Evolutionary conservation across 1,140 invertebrate species (phyloP), one percentile per base, ranked within the genome.

Genomic region (Drosophila repletoides): DNA sequence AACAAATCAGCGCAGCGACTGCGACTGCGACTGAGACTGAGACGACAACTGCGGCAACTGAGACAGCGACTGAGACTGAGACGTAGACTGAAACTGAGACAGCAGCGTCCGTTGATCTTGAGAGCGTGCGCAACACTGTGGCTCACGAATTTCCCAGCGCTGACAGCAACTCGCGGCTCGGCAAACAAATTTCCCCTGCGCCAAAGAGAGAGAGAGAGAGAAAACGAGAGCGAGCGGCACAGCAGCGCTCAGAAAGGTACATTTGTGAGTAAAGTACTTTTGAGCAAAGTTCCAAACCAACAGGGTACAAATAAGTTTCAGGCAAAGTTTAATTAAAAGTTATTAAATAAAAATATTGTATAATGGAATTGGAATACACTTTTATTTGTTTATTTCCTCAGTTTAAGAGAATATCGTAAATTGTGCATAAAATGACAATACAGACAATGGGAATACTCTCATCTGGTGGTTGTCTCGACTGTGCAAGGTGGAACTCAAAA

Each of bases 51-150:
- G n/a, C n/a, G n/a, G n/a, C n/a, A n/a, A n/a, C 69, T 15, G 31
- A 41, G 60, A 65, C 29, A 28, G 24, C 5, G 21, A 68, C 67
- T 49, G 40, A 53, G 31, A 34, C 17, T 5, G 19, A 17, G 28
- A 28, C 45, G 5, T 14, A 12, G 28, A 4, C 29, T 14, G 58
- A n/a, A n/a, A 33, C 40, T 15, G 58, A 12, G 58, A 46, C 28
- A 17, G 40, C 53, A 31, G 55, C 66, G 66, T 69, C 66, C 60
- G 66, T 69, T 56, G 66, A 69, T 69, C 66, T 69, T 69, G 60
- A 69, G 66, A 69, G 59, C 60, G 33, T 69, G 66, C 49, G 36
- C 66, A 55, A 64, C 26, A 69, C 59, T 69, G 64, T 31, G 56
- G 64, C 64, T 38, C 5, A 17, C 22, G 24, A 67, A 67, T 61